These are phyloP conservation scores for Noturus placidus DNA, from an alignment of 2,113 vertebrate genomes.

Conservation along the genomic window DNA sequence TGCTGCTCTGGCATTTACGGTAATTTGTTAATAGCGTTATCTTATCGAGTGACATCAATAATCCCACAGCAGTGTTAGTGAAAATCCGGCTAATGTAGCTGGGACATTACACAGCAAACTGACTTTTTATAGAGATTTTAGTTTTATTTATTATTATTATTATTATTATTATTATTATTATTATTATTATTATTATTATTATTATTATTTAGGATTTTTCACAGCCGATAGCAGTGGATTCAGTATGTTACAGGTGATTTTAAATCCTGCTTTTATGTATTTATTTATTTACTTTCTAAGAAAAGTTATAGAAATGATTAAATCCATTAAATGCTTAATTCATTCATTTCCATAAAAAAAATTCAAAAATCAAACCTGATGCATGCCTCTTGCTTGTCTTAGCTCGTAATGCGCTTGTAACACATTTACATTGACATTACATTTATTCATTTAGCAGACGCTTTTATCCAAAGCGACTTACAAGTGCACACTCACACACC, in stretches of 20 bases:
- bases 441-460: no score
- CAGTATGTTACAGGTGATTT: background rate
- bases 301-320: background rate
- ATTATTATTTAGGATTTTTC: background rate
- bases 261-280: background rate
- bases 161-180: no score
- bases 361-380: background rate
- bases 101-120: no score
- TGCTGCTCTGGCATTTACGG: background rate
- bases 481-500: no score
- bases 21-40: no score
- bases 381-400: background rate
- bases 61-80: background rate
- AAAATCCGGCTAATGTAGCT: background rate
- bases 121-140: no score
- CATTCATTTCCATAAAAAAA: background rate
- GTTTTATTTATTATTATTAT: no score
- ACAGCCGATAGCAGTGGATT: background rate
- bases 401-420: background rate
- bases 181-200: no score
- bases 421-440: no score
- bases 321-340: background rate
- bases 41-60: background rate
- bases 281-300: background rate
- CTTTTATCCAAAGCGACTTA: no score